Base-by-base conservation (phyloP, 2,888 invertebrate genomes). In the Notocelia uddmanniana region DNA sequence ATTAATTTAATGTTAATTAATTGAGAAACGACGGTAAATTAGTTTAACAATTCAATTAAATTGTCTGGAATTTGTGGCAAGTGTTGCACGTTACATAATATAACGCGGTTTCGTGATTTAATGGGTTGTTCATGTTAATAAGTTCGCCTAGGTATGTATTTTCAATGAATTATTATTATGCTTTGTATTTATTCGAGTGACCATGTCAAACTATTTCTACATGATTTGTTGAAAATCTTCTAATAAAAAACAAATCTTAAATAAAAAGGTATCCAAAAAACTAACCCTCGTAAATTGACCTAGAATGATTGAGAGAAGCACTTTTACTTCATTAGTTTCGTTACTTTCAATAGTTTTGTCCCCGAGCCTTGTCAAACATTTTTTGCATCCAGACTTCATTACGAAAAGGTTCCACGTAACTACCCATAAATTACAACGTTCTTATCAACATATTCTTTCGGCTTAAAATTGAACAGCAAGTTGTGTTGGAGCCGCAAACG, bases 301-400 rank as follows among this genome's bases (percentile, higher is more conserved):
- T 41, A 50, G 52, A 59, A 54, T 59, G 52, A 69, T 57, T 18
- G 34, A 70, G 34, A 59, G 50, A n/a, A 67, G 66, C 54, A 41
- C 37, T 63, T 52, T 72, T 31, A 41, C 18, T 60, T 54, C 58
- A 71, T 71, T 60, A 34, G 31, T 34, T 55, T 70, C 70, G 58
- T 70, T 70, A 64, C 69, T 50, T 64, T 64, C 54, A 31, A 67
- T 67, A 72, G 71, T 72, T 45, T 70, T 70, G 64, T 70, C 66
- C 41, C 60, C 18, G 31, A 55, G 71, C 59, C 67, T 72, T 67
- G 67, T 60, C 71, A 67, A 67, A 59, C 60, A 67, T 67, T 72
- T 72, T 72, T 72, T 72, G 54, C 54, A 72, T 67, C 67, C 67
- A 67, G 69, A 31, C 66, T 67, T 72, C 71, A 72, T 72, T 72